Evolutionary conservation across 1,140 invertebrate genomes (phyloP).

Genomic region (Adelges cooleyi): DNA sequence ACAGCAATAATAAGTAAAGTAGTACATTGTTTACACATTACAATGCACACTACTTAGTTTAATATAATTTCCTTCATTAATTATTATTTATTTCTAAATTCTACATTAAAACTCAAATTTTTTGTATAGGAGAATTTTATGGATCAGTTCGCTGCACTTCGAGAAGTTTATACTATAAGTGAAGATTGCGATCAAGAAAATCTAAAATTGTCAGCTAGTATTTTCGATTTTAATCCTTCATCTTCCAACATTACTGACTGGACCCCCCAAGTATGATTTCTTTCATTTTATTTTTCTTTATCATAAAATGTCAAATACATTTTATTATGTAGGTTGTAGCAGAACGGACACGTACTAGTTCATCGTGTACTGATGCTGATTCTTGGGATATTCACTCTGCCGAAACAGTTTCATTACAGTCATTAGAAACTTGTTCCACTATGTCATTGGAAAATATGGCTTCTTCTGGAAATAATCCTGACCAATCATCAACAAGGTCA

Average conservation of each 20-base stretch:
- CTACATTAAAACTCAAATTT: no score
- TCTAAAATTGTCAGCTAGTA: neutral
- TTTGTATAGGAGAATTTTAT: constrained; percentile 14
- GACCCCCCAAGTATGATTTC: constrained; percentile 28
- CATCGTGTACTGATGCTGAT: constrained; percentile 16
- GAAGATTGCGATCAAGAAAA: constrained; percentile 2
- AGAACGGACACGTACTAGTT: constrained; percentile 7
- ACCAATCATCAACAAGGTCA: constrained; percentile 35
- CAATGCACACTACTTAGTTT: no score
- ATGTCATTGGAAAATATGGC: constrained; percentile 34
- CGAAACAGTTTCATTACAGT: constrained; percentile 34
- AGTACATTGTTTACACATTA: no score
- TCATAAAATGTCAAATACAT: neutral
- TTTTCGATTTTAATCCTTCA: constrained; percentile 35
- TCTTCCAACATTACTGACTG: constrained; percentile 15
- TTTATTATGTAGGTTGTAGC: neutral
- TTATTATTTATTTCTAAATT: no score
- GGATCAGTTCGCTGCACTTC: neutral
- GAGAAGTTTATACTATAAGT: constrained; percentile 23
- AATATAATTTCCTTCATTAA: no score
- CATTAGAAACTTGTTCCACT: constrained; percentile 34
- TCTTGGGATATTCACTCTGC: constrained; percentile 29
- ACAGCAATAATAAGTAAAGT: no score
- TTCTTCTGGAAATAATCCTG: constrained; percentile 34
- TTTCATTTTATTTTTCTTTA: no score